Percentiles rank a stretch among this genome's conserved stretches.
These are phyloP conservation scores for Periplaneta americana DNA, from an alignment of 1,140 invertebrate species.

Conservation along the genomic window DNA sequence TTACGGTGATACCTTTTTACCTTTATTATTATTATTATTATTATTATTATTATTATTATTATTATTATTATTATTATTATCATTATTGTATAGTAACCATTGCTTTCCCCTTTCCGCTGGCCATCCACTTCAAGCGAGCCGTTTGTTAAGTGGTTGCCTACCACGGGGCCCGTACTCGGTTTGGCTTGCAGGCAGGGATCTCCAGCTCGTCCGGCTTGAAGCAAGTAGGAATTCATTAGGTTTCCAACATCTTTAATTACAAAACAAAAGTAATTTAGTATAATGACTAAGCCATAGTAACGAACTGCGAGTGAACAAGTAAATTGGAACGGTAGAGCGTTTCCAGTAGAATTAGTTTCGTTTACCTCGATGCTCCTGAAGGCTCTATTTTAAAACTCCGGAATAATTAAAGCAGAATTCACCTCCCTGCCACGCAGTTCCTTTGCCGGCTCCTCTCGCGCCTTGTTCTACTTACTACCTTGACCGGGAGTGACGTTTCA, in stretches of 20 bases:
- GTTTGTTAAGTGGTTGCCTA: too few species aligned
- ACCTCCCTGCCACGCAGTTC: neutral
- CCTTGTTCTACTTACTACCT: neutral
- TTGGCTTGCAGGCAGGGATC: too few species aligned
- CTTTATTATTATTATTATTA: too few species aligned
- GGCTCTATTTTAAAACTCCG: neutral
- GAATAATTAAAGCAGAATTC: neutral
- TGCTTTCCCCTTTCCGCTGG: too few species aligned
- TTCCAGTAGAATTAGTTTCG: neutral
- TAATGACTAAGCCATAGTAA: neutral
- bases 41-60: too few species aligned
- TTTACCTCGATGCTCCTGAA: neutral
- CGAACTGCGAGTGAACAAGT: neutral
- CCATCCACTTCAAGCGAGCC: too few species aligned
- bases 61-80: too few species aligned
- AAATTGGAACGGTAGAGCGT: neutral
- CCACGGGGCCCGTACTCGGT: too few species aligned
- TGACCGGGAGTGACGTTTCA: neutral
- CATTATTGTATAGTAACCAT: too few species aligned
- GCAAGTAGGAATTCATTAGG: neutral
- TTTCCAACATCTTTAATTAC: neutral
- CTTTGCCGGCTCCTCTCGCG: neutral
- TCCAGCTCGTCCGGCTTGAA: neutral
- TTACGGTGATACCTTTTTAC: too few species aligned
- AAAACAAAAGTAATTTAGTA: neutral